Conservation (phyloP, 1,140 invertebrate genomes). For the Propsilocerus akamusi region DNA sequence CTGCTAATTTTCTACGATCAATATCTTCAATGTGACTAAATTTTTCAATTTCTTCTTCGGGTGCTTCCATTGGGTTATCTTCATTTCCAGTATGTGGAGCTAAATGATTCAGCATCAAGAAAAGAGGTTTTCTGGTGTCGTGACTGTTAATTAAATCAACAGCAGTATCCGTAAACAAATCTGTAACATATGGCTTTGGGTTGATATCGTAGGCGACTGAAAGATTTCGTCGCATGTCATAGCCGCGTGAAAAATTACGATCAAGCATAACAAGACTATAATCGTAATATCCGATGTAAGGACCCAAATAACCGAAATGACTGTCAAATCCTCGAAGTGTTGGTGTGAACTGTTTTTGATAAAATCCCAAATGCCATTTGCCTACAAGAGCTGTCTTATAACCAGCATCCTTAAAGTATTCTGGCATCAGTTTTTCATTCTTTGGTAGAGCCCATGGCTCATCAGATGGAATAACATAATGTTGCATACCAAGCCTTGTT, state of each 20-base stretch:
- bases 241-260: conserved; percentile 31
- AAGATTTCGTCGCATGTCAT: conserved; percentile 48
- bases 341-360: conserved; percentile 49
- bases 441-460: conserved; percentile 55
- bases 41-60: conserved; percentile 45
- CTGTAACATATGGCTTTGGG: conserved; percentile 50
- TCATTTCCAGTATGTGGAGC: conserved; percentile 58
- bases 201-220: conserved; percentile 31
- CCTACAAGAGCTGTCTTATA: conserved; percentile 72
- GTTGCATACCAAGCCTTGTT: conserved; percentile 49
- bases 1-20: conserved; percentile 53
- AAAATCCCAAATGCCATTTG: conserved; percentile 77
- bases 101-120: conserved; percentile 61
- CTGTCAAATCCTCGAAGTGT: conserved; percentile 64
- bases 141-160: conserved; percentile 45
- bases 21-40: conserved; percentile 57
- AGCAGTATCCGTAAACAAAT: conserved; percentile 55
- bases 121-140: conserved; percentile 39
- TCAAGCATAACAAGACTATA: conserved; percentile 40
- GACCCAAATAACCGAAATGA: conserved; percentile 70
- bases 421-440: conserved; percentile 47
- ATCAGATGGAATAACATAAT: conserved; percentile 48
- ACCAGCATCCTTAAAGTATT: conserved; percentile 53
- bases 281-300: conserved; percentile 66
- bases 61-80: conserved; percentile 53